Base-by-base conservation (phyloP, 2,888 invertebrate species). In the Pyralis farinalis region DNA sequence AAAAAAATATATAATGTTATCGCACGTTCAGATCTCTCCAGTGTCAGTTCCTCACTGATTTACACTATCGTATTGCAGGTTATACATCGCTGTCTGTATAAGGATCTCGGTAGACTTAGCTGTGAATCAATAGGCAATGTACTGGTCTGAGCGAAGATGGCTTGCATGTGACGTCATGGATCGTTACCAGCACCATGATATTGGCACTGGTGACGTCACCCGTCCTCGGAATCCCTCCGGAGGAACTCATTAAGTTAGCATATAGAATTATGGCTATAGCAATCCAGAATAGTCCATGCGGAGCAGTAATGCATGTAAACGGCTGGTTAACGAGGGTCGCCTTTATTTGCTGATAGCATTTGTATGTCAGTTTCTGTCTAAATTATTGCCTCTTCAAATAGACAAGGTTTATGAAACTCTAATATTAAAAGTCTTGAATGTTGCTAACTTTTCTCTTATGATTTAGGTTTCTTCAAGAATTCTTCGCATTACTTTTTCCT, bases 91-190 rank as follows among this genome's bases (percentile, higher is more conserved):
- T 48, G 49, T 47, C 42, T 58, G 39, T 61, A 48, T 60, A 59
- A 46, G 47, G 54, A 59, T 58, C 54, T 55, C 34, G 52, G 57
- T 63, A 62, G 59, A 51, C 42, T 47, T 49, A 37, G 51, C 49
- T 59, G 56, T 52, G 52, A 63, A 65, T 64, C 63, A 61, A 67
- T 64, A 61, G 61, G 63, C 64, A 68, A 73, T 74, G 73, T 72
- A 71, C 66, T 66, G 65, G 69, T 71, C 16, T 16, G 69, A 67
- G 62, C 68, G 62, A 68, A 72, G 75, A 76, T 71, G 72, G 61
- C 59, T 58, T 52, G 59, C 55, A 56, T 32, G 47, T 84, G 86
- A 87, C 84, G 86, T 86, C 87, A 86, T 49, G 58, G 70, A 74
- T 80, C 80, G 81, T 81, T 81, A 73, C 47, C 38, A 65, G 54